phyloP scores from a whole-genome alignment of 30 jellyfish, hydroid and myxozoan genomes.

The Hydractinia echinata region DNA sequence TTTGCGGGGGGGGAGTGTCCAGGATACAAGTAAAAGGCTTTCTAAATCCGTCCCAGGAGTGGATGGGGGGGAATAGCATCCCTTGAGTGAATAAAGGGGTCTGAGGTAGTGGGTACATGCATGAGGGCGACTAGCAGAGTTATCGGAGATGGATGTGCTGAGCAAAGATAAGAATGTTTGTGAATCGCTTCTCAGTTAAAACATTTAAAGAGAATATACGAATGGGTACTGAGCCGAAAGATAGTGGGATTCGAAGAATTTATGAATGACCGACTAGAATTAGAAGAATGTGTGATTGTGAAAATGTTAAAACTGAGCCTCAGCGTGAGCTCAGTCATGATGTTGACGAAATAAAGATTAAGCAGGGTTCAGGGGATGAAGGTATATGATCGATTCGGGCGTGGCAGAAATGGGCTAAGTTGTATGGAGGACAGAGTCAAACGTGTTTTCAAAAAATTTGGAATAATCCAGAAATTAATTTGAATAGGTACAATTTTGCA shows the following conservation, averaged over 20 bases:
- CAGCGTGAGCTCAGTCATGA: constrained; percentile 5
- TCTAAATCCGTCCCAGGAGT: no score
- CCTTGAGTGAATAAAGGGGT: constrained; percentile 16
- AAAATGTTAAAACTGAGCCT: constrained; percentile 7
- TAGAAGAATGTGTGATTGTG: no score
- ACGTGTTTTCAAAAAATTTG: no score
- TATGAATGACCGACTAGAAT: no score
- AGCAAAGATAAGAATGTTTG: background rate
- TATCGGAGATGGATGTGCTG: background rate
- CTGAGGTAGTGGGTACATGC: constrained; percentile 4
- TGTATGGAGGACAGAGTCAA: constrained; percentile 18
- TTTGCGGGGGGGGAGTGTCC: background rate
- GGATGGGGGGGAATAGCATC: constrained; percentile 30
- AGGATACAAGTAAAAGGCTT: background rate
- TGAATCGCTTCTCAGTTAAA: background rate
- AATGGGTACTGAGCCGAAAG: constrained; percentile 7
- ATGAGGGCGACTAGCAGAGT: no score
- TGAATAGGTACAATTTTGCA: no score
- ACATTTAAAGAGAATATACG: background rate
- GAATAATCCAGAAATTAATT: no score
- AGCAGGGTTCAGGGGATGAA: constrained; percentile 16
- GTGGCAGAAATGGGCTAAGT: constrained; percentile 34
- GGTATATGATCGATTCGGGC: constrained; percentile 21
- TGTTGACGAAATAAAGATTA: constrained; percentile 29
- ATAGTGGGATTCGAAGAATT: constrained; percentile 3